These are phyloP conservation scores for Physella acuta DNA, from an alignment of 1,140 invertebrate genomes.

Conservation along the genomic window DNA sequence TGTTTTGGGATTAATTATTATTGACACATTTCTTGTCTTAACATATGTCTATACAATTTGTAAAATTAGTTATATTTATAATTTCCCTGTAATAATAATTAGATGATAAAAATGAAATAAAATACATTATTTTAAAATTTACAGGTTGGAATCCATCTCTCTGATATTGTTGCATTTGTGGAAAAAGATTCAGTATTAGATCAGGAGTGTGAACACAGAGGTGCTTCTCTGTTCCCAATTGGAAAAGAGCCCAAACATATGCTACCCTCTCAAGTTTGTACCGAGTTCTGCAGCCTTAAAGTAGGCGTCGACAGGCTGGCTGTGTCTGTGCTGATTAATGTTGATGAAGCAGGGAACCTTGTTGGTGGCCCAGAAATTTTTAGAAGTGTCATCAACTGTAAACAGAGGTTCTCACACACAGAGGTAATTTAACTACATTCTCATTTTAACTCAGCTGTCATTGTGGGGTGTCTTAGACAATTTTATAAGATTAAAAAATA, in stretches of 20 bases:
- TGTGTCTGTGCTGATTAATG: constrained; percentile 47
- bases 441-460: not conserved
- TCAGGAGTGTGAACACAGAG: constrained; percentile 45
- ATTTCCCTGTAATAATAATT: too few relatives aligned
- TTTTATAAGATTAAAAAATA: too few relatives aligned
- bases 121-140: not conserved
- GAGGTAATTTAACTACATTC: constrained; percentile 27
- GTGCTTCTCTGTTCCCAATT: constrained; percentile 40
- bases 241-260: constrained; percentile 51
- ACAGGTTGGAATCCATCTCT: constrained; percentile 51
- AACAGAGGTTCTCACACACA: constrained; percentile 39
- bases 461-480: not conserved
- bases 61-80: too few relatives aligned
- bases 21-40: too few relatives aligned
- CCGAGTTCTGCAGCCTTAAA: constrained; percentile 58
- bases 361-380: constrained; percentile 19
- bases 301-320: constrained; percentile 49
- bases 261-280: constrained; percentile 54
- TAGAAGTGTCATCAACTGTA: constrained; percentile 42
- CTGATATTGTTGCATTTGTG: constrained; percentile 56
- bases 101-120: too few relatives aligned
- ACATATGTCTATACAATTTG: too few relatives aligned
- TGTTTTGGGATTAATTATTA: too few relatives aligned
- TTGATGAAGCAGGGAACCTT: constrained; percentile 39
- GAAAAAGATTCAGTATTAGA: constrained; percentile 45